phyloP scores from a whole-genome alignment of 2,797 vertebrate species.

The Chromis chromis region DNA sequence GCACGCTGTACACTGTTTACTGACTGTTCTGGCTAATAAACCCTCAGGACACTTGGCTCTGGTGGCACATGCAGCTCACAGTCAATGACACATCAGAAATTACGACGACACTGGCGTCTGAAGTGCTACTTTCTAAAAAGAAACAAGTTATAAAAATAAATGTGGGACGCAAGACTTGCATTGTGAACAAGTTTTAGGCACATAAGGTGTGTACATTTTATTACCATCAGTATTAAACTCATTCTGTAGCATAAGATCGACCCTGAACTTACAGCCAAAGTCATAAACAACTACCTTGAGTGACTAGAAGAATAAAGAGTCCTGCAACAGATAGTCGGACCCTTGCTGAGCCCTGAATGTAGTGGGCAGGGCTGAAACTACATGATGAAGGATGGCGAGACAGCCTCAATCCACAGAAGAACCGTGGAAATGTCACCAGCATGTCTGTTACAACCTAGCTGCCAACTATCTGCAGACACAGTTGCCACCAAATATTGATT shows the following conservation, averaged over 20 bases:
- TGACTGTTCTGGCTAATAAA: slow-evolving; percentile 22
- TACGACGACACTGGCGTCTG: slow-evolving; percentile 21
- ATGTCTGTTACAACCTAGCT: background rate
- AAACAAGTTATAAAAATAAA: slow-evolving; percentile 29
- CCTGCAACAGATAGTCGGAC: background rate
- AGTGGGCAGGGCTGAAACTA: background rate
- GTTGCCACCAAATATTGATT: background rate
- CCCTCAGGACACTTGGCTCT: slow-evolving; percentile 12
- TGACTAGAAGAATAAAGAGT: background rate
- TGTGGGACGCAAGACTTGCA: background rate
- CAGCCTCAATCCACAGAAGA: background rate
- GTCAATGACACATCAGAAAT: slow-evolving; percentile 16
- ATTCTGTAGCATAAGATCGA: slow-evolving; percentile 7
- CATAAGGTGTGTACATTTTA: background rate
- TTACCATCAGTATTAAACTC: background rate
- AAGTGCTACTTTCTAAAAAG: slow-evolving; percentile 34
- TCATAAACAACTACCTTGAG: background rate
- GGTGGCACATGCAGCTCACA: background rate
- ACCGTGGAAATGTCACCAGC: background rate
- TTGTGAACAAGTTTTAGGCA: background rate
- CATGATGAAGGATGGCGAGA: background rate
- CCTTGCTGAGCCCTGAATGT: background rate
- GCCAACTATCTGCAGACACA: background rate
- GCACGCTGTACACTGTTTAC: background rate
- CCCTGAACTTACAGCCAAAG: background rate